These are phyloP conservation scores for Neodiprion lecontei DNA, from an alignment of 1,140 invertebrate species.

Conservation along the genomic window DNA sequence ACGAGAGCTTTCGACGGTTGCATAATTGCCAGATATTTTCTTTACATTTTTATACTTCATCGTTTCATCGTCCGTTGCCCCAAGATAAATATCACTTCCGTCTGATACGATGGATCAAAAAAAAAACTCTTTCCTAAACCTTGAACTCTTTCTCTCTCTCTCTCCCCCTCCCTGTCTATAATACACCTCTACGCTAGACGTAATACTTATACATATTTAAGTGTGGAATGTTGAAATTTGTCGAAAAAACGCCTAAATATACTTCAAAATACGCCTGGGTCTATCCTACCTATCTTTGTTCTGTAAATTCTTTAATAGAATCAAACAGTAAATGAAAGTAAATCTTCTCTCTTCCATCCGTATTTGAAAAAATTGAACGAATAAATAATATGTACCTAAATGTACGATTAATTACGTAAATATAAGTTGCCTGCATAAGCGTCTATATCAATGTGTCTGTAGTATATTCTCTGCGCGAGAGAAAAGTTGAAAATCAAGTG, in stretches of 20 bases:
- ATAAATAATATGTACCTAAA: neutral
- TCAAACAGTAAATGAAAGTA: constrained; percentile 8
- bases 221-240: neutral
- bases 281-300: neutral
- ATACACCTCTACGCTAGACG: neutral
- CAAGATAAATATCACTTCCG: neutral
- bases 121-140: neutral
- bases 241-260: neutral
- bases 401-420: neutral
- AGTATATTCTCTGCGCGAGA: too few species aligned
- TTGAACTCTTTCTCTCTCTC: too few species aligned
- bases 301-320: neutral
- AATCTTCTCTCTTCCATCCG: constrained; percentile 11
- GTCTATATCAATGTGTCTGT: too few species aligned
- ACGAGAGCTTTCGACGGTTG: too few species aligned
- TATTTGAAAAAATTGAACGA: neutral
- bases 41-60: too few species aligned
- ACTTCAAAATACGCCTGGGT: neutral
- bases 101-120: neutral
- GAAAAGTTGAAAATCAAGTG: too few species aligned
- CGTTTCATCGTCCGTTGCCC: too few species aligned
- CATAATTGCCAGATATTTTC: too few species aligned
- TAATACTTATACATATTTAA: neutral
- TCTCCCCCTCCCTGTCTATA: neutral
- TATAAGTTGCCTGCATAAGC: neutral